A percentile compares a stretch with the other conserved stretches of the same genome.
These are phyloP conservation scores for Drosophila sp. DNA, from an alignment of 1,140 invertebrate genomes.

Conservation along the genomic window DNA sequence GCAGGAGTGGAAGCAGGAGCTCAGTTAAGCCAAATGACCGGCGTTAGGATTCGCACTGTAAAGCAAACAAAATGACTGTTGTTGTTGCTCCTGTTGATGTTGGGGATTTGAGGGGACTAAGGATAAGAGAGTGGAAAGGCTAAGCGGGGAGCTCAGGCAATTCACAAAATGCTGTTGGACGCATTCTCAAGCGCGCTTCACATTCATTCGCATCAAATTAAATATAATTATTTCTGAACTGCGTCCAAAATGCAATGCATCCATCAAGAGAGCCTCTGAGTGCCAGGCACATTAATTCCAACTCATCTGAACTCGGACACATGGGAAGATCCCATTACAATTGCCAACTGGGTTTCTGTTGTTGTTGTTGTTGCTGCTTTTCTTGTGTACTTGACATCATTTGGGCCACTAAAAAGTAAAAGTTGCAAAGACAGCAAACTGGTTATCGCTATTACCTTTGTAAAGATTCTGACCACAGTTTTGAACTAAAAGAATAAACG, in stretches of 20 bases:
- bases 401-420: constrained; percentile 57
- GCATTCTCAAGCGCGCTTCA: constrained; percentile 36
- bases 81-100: no score
- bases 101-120: constrained; percentile 14
- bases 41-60: constrained; percentile 81
- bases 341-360: background rate
- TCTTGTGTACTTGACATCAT: constrained; percentile 48
- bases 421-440: constrained; percentile 45
- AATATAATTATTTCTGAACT: constrained; percentile 72
- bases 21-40: constrained; percentile 19
- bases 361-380: constrained; percentile 21
- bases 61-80: constrained; percentile 60
- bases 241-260: constrained; percentile 50
- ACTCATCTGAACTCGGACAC: background rate
- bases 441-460: constrained; percentile 39
- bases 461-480: constrained; percentile 9
- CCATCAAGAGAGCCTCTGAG: constrained; percentile 33
- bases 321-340: constrained; percentile 1
- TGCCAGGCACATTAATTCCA: background rate
- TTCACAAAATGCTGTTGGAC: constrained; percentile 49
- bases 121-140: no score
- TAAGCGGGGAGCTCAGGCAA: background rate
- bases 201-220: constrained; percentile 76
- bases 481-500: background rate
- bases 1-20: no score